A percentile compares a stretch with the other conserved stretches of the same genome.
Conservation (phyloP, 23 tunicate species). For the Clavelina lepadiformis region DNA sequence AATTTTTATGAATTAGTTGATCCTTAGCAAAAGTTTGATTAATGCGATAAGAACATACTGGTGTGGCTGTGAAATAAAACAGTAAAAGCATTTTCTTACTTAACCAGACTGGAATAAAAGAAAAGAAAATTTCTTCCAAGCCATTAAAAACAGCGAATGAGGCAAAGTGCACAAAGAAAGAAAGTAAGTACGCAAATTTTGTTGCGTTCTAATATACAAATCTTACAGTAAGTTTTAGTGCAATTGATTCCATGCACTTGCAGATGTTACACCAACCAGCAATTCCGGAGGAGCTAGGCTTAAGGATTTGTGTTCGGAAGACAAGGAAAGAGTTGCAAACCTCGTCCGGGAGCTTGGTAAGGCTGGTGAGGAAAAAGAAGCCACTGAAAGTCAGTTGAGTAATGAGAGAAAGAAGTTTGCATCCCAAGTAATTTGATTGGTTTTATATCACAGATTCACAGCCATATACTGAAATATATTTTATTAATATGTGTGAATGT, state of each 20-base stretch:
- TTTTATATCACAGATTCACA: too few relatives aligned
- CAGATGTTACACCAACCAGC: neutral
- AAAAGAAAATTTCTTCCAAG: too few relatives aligned
- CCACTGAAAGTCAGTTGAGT: slow-evolving; percentile 20
- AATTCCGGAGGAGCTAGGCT: slow-evolving; percentile 14
- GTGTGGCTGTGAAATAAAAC: too few relatives aligned
- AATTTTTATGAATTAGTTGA: too few relatives aligned
- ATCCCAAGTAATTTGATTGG: slow-evolving; percentile 24
- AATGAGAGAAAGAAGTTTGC: slow-evolving; percentile 49
- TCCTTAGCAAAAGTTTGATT: too few relatives aligned
- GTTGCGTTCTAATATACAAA: neutral
- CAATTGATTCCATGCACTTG: neutral
- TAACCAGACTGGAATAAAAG: too few relatives aligned
- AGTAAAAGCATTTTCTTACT: too few relatives aligned
- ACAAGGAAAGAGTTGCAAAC: slow-evolving; percentile 64
- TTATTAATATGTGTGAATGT: too few relatives aligned
- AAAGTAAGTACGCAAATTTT: slow-evolving; percentile 7
- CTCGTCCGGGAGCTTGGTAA: slow-evolving; percentile 61
- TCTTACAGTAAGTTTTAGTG: neutral
- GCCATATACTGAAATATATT: too few relatives aligned
- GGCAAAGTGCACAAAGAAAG: too few relatives aligned
- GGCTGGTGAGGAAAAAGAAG: slow-evolving; percentile 66
- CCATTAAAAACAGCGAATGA: too few relatives aligned
- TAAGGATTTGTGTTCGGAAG: slow-evolving; percentile 61
- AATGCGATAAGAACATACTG: too few relatives aligned